Conservation (phyloP, 2,113 vertebrate genomes). For the Zosterops japonicus region DNA sequence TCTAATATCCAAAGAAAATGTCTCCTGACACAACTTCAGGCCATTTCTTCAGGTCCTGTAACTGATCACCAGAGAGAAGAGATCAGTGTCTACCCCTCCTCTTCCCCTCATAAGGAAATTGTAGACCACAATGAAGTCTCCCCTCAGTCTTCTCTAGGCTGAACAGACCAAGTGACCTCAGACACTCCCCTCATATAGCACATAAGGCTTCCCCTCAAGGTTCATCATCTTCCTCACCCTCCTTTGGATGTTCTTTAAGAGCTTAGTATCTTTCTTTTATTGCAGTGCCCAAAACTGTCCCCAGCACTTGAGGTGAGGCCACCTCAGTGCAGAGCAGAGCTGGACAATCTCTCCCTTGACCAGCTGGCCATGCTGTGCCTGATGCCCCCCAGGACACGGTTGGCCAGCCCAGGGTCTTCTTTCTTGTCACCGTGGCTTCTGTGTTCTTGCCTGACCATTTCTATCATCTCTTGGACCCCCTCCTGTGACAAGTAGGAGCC, state of each 20-base stretch:
- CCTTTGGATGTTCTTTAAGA: background rate
- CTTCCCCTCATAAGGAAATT: background rate
- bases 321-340: background rate
- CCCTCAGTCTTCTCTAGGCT: background rate
- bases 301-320: fast-evolving
- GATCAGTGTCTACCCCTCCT: background rate
- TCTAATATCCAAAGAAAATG: background rate
- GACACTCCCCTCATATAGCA: background rate
- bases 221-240: background rate
- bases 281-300: background rate
- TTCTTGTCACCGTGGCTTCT: fast-evolving
- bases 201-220: background rate
- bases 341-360: background rate
- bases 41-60: background rate
- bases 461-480: background rate
- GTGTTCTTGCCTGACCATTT: background rate
- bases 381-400: fast-evolving
- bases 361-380: background rate
- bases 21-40: background rate
- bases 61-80: background rate
- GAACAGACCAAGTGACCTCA: background rate
- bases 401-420: background rate
- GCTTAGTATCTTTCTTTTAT: background rate
- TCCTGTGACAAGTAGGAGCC: background rate
- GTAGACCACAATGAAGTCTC: background rate